Evolutionary conservation across 2,888 invertebrate genomes (phyloP).

Genomic region (Hymenopus coronatus): DNA sequence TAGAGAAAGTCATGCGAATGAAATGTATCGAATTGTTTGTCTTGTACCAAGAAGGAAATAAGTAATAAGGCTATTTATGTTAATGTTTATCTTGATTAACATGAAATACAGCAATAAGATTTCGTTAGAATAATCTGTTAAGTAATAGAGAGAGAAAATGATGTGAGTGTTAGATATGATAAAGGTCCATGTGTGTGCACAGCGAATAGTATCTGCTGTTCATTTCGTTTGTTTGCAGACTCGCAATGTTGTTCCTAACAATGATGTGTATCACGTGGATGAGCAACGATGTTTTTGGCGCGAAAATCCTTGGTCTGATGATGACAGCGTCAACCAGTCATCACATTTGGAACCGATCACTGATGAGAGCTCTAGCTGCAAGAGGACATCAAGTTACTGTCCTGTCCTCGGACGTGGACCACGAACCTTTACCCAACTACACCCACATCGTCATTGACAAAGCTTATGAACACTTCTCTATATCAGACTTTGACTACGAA

Average conservation of each 20-base stretch:
- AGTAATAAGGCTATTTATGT: too few species aligned
- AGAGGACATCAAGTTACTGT: conserved; percentile 33
- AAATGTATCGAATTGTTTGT: too few species aligned
- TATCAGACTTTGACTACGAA: background rate
- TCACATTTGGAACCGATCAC: conserved; percentile 30
- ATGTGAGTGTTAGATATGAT: too few species aligned
- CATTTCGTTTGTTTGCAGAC: background rate
- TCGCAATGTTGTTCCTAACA: background rate
- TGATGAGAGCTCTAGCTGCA: conserved; percentile 24
- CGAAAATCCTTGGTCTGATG: conserved; percentile 27
- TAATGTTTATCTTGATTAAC: too few species aligned
- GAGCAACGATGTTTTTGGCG: background rate
- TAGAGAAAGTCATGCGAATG: too few species aligned
- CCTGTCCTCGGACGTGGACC: conserved; percentile 29
- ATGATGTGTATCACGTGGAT: background rate
- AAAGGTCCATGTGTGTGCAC: too few species aligned
- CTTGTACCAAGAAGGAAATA: too few species aligned
- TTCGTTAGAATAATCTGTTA: too few species aligned
- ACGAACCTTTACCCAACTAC: conserved; percentile 21
- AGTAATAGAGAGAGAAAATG: too few species aligned
- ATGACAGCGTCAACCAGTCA: conserved; percentile 29
- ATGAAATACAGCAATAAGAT: too few species aligned
- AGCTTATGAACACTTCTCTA: background rate
- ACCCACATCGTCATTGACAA: conserved; percentile 28
- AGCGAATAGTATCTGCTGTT: too few species aligned